Evolutionary conservation across 30 jellyfish, hydroid and myxozoan species (phyloP).

Genomic region (Hydra vulgaris): DNA sequence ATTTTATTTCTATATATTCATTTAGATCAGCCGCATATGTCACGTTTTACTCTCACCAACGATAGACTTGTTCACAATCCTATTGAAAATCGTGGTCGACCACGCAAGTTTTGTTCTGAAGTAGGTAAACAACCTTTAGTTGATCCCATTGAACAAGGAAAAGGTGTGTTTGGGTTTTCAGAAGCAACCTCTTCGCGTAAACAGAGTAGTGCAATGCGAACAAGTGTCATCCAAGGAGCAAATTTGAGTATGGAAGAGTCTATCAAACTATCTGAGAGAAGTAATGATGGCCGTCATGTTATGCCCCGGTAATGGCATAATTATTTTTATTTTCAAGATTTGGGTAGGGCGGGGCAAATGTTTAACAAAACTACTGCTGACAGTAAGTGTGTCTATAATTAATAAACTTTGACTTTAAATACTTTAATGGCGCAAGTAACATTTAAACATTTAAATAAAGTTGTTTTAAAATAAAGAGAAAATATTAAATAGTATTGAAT

Average conservation of each 20-base stretch:
- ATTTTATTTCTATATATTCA: no score
- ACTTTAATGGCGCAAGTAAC: no score
- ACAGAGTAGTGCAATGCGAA: conserved; percentile 44
- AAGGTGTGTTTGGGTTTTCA: conserved; percentile 51
- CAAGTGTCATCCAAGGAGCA: conserved; percentile 86
- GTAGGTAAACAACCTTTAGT: conserved; percentile 83
- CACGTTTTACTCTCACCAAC: conserved; percentile 81
- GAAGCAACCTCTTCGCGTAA: conserved; percentile 12
- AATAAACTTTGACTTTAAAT: no score
- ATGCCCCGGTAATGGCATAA: background rate
- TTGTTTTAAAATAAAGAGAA: no score
- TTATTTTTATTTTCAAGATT: no score
- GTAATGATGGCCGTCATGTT: conserved; percentile 1
- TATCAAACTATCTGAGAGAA: background rate
- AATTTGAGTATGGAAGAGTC: background rate
- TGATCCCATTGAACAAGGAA: conserved; percentile 65
- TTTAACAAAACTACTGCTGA: no score
- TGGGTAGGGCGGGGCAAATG: no score
- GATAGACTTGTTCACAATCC: conserved; percentile 78
- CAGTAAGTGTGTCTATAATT: no score
- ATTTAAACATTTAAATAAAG: no score
- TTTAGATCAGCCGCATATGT: conserved; percentile 39
- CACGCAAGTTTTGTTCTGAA: conserved; percentile 83
- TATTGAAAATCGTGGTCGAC: conserved; percentile 91
- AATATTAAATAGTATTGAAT: no score